Conservation (phyloP, 2,113 vertebrate genomes). For the Dromiciops gliroides region DNA sequence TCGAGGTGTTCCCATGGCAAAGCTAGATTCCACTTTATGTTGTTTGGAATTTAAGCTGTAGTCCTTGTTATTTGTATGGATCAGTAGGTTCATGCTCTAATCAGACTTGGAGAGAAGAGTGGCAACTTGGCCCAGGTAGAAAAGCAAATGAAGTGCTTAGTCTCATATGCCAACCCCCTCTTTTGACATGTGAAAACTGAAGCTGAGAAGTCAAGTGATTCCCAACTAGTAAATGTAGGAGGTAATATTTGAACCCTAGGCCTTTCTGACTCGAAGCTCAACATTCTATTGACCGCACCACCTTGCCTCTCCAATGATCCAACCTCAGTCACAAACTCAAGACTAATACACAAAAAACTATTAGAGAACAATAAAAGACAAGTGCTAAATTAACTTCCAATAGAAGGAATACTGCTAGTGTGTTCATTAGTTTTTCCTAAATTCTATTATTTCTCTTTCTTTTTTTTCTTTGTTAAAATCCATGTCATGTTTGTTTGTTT, state of each 20-base stretch:
- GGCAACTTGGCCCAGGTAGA: neutral
- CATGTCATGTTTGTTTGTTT: too few relatives aligned
- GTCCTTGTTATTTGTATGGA: neutral
- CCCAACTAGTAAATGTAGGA: neutral
- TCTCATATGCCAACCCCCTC: too few relatives aligned
- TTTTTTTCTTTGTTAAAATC: neutral
- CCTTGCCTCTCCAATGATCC: neutral
- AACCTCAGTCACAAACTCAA: neutral
- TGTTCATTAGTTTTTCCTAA: neutral
- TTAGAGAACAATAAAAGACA: neutral
- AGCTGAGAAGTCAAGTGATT: neutral
- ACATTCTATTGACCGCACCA: neutral
- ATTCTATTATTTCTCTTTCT: neutral
- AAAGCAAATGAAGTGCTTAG: neutral
- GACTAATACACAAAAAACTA: neutral
- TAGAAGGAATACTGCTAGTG: neutral
- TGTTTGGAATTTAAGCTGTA: neutral
- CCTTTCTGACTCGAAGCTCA: slow-evolving; percentile 11
- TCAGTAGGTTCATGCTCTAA: neutral
- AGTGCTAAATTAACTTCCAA: neutral
- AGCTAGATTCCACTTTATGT: neutral
- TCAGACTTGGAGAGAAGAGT: neutral
- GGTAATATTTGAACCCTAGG: neutral
- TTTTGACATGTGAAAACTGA: slow-evolving; percentile 8
- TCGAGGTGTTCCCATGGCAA: neutral